phyloP scores from a whole-genome alignment of 2,888 invertebrate genomes.

The Hirtodrosophila duncani region DNA sequence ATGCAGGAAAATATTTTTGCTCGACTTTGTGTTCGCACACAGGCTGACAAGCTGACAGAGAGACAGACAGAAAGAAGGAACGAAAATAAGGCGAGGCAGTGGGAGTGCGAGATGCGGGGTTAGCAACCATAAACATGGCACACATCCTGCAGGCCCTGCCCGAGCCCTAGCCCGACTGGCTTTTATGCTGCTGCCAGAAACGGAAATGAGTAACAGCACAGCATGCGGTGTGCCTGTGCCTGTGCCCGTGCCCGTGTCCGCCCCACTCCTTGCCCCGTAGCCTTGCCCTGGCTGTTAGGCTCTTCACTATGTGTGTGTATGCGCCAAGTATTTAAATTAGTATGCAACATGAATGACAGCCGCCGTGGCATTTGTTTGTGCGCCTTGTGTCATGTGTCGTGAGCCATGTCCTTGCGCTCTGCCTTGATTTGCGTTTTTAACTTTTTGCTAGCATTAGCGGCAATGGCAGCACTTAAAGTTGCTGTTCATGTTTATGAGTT shows the following conservation, averaged over 20 bases:
- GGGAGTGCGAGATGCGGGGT: constrained; percentile 9
- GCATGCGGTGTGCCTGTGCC: constrained; percentile 26
- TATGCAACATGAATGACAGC: constrained; percentile 71
- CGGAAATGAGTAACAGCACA: constrained; percentile 71
- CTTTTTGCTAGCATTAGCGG: constrained; percentile 64
- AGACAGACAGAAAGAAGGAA: not conserved
- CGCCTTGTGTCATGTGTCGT: constrained; percentile 3
- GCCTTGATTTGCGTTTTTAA: constrained; percentile 62
- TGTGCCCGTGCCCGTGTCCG: not conserved
- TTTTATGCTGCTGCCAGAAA: constrained; percentile 68
- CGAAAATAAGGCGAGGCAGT: not conserved
- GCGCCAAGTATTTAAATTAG: constrained; percentile 68
- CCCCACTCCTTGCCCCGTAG: not conserved
- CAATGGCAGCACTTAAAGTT: constrained; percentile 34
- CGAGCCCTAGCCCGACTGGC: constrained; percentile 47
- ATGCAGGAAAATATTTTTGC: constrained; percentile 68
- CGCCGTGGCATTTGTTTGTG: constrained; percentile 32
- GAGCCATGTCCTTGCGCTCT: constrained; percentile 33
- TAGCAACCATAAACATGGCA: constrained; percentile 62
- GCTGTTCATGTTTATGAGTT: constrained; percentile 8
- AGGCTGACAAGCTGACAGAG: not conserved
- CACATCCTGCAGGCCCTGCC: constrained; percentile 64
- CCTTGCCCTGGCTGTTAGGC: not conserved
- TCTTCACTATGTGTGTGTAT: constrained; percentile 34
- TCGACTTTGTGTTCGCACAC: constrained; percentile 52